Percentiles rank a stretch among this genome's conserved stretches.
Conservation (phyloP, 1,140 invertebrate genomes). For the Habropoda laboriosa region DNA sequence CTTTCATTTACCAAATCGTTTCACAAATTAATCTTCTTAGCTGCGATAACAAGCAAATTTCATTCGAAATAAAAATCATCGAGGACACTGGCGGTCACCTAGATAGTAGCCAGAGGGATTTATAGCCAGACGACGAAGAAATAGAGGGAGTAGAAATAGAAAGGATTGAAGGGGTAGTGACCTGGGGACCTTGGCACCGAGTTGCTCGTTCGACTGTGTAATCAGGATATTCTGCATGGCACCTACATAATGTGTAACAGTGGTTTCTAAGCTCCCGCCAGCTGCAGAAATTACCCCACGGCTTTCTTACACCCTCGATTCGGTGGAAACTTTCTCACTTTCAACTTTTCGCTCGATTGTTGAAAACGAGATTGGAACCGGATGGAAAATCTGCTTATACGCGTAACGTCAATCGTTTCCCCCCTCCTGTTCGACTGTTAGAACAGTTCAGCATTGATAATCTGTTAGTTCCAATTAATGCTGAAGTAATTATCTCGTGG, state of each 20-base stretch:
- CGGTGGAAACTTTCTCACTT: background rate
- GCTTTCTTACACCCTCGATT: background rate
- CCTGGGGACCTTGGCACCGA: background rate
- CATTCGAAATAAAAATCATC: background rate
- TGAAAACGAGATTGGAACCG: fast-evolving
- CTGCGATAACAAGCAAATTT: background rate
- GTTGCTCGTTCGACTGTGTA: slow-evolving; percentile 33
- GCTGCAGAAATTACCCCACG: background rate
- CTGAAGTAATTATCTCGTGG: background rate
- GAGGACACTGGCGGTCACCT: background rate
- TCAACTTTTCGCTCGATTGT: background rate
- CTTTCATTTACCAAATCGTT: too few relatives aligned
- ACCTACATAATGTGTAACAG: background rate
- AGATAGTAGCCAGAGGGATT: slow-evolving; percentile 1
- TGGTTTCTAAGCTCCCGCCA: background rate
- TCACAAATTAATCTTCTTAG: too few relatives aligned
- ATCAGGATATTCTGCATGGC: slow-evolving; percentile 6
- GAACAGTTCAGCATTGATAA: too few relatives aligned
- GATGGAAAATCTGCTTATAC: too few relatives aligned
- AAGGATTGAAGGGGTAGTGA: background rate
- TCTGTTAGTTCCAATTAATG: background rate
- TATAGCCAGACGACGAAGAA: background rate
- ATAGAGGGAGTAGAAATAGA: slow-evolving; percentile 2
- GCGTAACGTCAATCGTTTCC: background rate
- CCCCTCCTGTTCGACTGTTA: too few relatives aligned